phyloP scores from a whole-genome alignment of 2,113 vertebrate genomes.

The Thunnus maccoyii region DNA sequence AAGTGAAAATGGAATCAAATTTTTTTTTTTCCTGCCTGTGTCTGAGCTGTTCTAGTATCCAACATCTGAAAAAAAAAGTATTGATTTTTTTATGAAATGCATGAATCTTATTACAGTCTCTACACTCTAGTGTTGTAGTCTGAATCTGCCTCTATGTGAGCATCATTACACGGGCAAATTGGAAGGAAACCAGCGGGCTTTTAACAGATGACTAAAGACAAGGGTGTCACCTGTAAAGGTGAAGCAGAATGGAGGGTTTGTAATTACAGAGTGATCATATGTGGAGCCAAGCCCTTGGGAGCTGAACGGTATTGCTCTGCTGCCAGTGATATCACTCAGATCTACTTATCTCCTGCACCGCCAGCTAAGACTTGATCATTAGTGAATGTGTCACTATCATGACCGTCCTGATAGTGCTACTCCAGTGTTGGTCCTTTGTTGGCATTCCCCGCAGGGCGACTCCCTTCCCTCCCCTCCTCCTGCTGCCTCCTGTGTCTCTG shows the following conservation, averaged over 20 bases:
- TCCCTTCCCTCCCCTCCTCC: constrained; percentile 1
- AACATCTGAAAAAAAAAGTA: constrained; percentile 24
- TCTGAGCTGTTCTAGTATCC: constrained; percentile 6
- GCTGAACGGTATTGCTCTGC: constrained; percentile 38
- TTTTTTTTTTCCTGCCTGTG: constrained; percentile 2
- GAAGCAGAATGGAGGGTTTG: constrained; percentile 53
- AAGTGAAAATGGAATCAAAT: constrained; percentile 37
- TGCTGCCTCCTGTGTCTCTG: constrained; percentile 22
- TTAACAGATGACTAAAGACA: constrained; percentile 41
- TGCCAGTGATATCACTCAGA: constrained; percentile 63
- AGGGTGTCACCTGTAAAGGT: constrained; percentile 56
- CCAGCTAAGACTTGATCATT: constrained; percentile 70
- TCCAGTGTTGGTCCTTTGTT: constrained; percentile 52
- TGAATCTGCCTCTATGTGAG: background rate
- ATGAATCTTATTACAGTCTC: constrained; percentile 33
- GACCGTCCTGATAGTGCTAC: constrained; percentile 56
- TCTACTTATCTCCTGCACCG: constrained; percentile 57
- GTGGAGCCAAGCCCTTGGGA: constrained; percentile 58
- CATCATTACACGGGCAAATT: constrained; percentile 26
- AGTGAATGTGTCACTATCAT: constrained; percentile 59
- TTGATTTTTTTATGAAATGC: constrained; percentile 48
- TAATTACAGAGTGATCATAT: constrained; percentile 70
- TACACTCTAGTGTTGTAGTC: background rate
- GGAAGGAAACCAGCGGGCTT: constrained; percentile 37
- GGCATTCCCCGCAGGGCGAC: constrained; percentile 48